These are phyloP conservation scores for Procambarus clarkii DNA, from an alignment of 1,140 invertebrate genomes.

Conservation along the genomic window DNA sequence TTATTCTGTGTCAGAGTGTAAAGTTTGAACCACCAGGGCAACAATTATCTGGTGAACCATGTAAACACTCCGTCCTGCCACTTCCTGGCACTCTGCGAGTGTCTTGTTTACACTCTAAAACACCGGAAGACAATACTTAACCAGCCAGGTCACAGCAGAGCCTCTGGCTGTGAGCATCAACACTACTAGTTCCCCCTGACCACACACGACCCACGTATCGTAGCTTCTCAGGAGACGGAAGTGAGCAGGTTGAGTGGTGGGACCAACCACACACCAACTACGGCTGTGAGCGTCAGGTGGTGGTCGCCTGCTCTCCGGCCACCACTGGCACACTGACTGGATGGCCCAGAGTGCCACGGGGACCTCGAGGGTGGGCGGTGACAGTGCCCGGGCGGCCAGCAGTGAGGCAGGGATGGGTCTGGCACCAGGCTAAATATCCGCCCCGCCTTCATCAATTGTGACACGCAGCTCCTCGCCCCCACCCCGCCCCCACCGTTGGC, in stretches of 20 bases:
- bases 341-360: not conserved
- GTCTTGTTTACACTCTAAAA: too few species aligned
- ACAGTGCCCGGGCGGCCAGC: not conserved
- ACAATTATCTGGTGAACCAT: too few species aligned
- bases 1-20: too few species aligned
- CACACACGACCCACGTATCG: too few species aligned
- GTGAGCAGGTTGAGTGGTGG: not conserved
- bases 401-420: not conserved
- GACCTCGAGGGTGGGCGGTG: not conserved
- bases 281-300: not conserved
- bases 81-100: too few species aligned
- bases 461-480: not conserved
- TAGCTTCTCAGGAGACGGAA: not conserved
- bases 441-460: not conserved
- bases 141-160: too few species aligned
- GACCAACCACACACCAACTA: not conserved
- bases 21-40: too few species aligned
- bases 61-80: too few species aligned
- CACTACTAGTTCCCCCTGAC: too few species aligned
- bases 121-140: too few species aligned
- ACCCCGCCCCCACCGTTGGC: too few species aligned
- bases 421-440: not conserved
- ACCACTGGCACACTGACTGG: conserved; percentile 1
- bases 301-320: not conserved
- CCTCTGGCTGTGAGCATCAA: too few species aligned